These are phyloP conservation scores for Hydrolagus affinis DNA, from an alignment of 2,113 vertebrate genomes.

Conservation along the genomic window DNA sequence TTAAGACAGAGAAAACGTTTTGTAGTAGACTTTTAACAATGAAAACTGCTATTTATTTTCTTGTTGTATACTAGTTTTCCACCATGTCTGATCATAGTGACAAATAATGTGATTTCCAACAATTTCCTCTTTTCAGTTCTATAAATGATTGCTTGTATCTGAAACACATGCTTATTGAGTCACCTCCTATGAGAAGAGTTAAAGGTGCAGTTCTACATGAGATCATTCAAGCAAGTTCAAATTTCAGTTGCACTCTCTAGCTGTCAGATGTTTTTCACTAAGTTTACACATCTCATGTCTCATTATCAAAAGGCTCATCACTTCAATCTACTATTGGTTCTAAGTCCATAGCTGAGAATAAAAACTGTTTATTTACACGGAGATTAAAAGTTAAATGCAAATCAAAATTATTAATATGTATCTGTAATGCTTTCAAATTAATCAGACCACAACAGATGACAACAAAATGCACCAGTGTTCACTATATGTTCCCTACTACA, in stretches of 20 bases:
- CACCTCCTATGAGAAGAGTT: neutral
- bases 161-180: neutral
- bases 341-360: no score
- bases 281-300: no score
- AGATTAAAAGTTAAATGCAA: no score
- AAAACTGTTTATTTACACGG: no score
- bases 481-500: no score
- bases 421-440: no score
- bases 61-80: neutral
- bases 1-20: neutral
- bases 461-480: no score
- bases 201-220: neutral
- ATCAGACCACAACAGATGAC: no score
- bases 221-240: neutral
- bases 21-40: neutral
- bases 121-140: neutral
- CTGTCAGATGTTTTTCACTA: neutral
- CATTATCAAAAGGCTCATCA: no score
- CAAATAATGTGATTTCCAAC: neutral
- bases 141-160: conserved; percentile 1
- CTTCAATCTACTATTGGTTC: no score
- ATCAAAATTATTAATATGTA: no score
- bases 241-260: neutral
- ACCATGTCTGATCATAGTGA: neutral
- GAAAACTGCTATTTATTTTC: neutral